A percentile compares a stretch with the other conserved stretches of the same genome.
phyloP scores from a whole-genome alignment of 2,797 vertebrate species.

The Xenopus petersii region DNA sequence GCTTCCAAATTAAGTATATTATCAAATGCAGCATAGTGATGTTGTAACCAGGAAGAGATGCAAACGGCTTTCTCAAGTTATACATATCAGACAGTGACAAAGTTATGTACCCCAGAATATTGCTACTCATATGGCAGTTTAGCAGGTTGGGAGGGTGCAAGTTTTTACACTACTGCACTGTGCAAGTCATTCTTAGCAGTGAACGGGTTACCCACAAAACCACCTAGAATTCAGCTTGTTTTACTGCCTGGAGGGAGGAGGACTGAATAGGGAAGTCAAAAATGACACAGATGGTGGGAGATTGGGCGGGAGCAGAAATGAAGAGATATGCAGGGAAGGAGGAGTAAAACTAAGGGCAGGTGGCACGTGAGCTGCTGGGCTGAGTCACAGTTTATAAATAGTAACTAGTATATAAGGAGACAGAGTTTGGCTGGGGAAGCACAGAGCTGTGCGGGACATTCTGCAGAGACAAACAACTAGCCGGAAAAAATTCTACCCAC shows the following conservation, averaged over 20 bases:
- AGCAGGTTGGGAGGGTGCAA: neutral
- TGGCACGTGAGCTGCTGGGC: conserved; percentile 17
- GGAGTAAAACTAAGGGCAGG: conserved; percentile 24
- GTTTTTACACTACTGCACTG: neutral
- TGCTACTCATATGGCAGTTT: neutral
- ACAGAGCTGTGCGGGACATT: conserved; percentile 42
- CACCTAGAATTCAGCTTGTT: neutral
- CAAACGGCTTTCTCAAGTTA: too few relatives aligned
- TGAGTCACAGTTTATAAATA: conserved; percentile 57
- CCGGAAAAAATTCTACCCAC: too few relatives aligned
- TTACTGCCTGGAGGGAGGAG: neutral
- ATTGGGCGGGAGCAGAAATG: neutral
- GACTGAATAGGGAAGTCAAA: neutral
- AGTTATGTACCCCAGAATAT: too few relatives aligned
- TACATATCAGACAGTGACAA: too few relatives aligned
- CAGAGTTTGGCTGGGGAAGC: conserved; percentile 53
- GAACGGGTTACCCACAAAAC: conserved; percentile 2
- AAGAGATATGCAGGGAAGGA: neutral
- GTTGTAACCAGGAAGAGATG: too few relatives aligned
- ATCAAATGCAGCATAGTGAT: too few relatives aligned
- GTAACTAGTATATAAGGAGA: conserved; percentile 57
- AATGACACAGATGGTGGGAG: conserved; percentile 39
- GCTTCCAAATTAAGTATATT: too few relatives aligned
- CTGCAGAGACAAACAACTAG: neutral
- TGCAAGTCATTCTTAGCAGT: neutral